These are phyloP conservation scores for Micromesistius poutassou DNA, from an alignment of 2,797 vertebrate genomes.

Conservation along the genomic window DNA sequence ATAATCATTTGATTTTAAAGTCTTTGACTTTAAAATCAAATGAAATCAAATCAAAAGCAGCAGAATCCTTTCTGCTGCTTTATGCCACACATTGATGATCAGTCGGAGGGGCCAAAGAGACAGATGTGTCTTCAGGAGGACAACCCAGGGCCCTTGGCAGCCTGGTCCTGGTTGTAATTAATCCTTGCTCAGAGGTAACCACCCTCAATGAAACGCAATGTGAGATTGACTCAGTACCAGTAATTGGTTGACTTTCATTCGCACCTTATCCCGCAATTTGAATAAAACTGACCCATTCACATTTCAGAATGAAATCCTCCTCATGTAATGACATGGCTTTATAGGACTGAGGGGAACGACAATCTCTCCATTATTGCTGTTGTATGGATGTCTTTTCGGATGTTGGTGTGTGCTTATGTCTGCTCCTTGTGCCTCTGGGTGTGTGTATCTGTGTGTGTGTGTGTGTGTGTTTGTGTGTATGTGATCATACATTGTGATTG, in stretches of 20 bases:
- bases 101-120: constrained; percentile 15
- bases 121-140: constrained; percentile 27
- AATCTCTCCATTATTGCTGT: constrained; percentile 35
- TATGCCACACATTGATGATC: not conserved
- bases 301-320: constrained; percentile 29
- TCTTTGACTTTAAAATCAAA: not conserved
- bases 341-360: constrained; percentile 24
- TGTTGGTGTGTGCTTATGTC: not conserved
- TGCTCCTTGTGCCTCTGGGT: not conserved
- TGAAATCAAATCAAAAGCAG: no score
- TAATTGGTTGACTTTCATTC: constrained; percentile 43
- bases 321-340: constrained; percentile 36
- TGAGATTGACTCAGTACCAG: constrained; percentile 19
- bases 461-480: constrained; percentile 16
- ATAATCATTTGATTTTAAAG: not conserved
- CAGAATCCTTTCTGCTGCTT: not conserved
- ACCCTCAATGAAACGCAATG: constrained; percentile 22
- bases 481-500: not conserved
- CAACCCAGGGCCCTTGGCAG: constrained; percentile 20
- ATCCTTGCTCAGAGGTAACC: constrained; percentile 21
- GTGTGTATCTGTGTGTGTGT: constrained; percentile 25
- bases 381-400: constrained; percentile 24
- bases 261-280: constrained; percentile 25
- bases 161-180: constrained; percentile 5
- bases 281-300: constrained; percentile 40